Base-by-base conservation (phyloP, 1,140 invertebrate species). In the Leguminivora glycinivorella region DNA sequence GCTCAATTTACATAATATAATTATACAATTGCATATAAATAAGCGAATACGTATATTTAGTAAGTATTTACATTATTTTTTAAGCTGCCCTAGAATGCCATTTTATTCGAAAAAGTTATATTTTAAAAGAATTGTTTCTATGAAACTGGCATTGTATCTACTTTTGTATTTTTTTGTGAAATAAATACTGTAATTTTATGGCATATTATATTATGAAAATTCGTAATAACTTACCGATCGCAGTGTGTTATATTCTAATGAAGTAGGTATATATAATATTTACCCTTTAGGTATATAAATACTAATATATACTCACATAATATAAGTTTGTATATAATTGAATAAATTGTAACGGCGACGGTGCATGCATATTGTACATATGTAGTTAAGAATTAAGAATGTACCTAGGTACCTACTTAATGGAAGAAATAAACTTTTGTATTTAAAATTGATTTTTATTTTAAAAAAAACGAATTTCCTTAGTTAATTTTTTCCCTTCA, bases 291-390 rank as follows among this genome's bases (percentile, higher is more conserved):
- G n/a, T n/a, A 52, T 52, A 52, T 52, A 52, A 60, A 63, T 17
- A 29, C 58, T 63, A 63, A 63, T 63, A 63, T 63, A 63, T 63
- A 63, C 58, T 63, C 58, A 63, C 58, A 29, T 63, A 63, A 29
- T 0, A 29, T 63, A 63, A 31, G 58, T 7, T 63, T 63, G 58
- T 63, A 63, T 34, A 63, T 63, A 63, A 29, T 4, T 17, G 43
- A 47, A 47, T 47, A 9, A 14, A 25, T 14, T 24, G 25, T 63
- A 63, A 63, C 26, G n/a, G 19, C 26, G n/a, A 31, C 26, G 69
- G 74, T 72, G 71, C 68, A 75, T 75, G 74, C 71, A 72, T 71
- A 72, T 75, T 60, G 68, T 73, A 56, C 17, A 52, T 70, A 73
- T n/a, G n/a, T n/a, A n/a, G n/a, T n/a, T n/a, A n/a, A n/a, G n/a